Base-by-base conservation (phyloP, 2,797 vertebrate genomes). In the Lerista edwardsae region DNA sequence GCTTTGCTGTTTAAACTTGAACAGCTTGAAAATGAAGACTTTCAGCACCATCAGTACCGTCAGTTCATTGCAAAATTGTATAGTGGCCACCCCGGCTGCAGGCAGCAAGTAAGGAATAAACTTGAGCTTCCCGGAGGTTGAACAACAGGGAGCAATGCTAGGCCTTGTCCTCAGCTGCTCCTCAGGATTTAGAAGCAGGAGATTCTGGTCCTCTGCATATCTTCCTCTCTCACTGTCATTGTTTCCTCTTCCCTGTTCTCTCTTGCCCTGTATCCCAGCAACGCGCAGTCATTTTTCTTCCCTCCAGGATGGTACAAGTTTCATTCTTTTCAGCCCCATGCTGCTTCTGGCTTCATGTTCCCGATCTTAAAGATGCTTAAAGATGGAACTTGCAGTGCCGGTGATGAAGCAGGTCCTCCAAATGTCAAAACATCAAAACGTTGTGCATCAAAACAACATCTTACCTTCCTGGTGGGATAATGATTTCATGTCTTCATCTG, bases 1-100 rank as follows among this genome's bases (percentile, higher is more conserved):
- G 19, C 74, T 77, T 72, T 77, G 41, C 73, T 86, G 82, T 86
- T 86, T 86, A 15, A 10, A 2, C 14, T n/a, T 57, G 59, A 36
- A 64, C 31, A 17, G 17, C 41, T 75, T 34, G 15, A 41, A 51
- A 83, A 75, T 36, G 14, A 7, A 47, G 11, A 23, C n/a, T 47
- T 15, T 61, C 23, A 55, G 23, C 27, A 55, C 25, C 34, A 21
- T 55, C 47, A 39, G 14, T 11, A 36, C 41, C 74, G 31, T 47
- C n/a, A n/a, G 10, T 78, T 44, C 21, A 15, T 62, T n/a, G 17
- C 59, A 78, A 51, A 36, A 29, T 19, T 8, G 9, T 68, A 3
- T 15, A 55, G 3, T 69, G 14, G 47, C 19, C 29, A n/a, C 6
- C 12, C 55, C 21, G 23, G 9, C 29, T 55, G 62, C 51, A 67